Conservation (phyloP, 2,888 invertebrate species). For the Eristalis pertinax region DNA sequence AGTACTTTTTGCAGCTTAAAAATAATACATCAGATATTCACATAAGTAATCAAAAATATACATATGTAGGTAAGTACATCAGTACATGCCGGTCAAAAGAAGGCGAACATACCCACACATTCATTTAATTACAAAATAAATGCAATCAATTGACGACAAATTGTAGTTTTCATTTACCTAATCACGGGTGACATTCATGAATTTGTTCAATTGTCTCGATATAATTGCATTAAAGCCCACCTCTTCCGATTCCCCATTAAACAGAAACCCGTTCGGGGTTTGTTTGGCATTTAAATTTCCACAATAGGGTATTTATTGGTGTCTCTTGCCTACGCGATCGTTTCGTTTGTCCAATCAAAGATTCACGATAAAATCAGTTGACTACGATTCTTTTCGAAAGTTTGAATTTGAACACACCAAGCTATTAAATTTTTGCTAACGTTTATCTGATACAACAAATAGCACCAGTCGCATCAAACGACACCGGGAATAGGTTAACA, state of each 20-base stretch:
- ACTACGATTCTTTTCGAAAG: constrained; percentile 2
- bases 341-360: constrained; percentile 3
- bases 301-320: neutral
- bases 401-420: neutral
- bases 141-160: neutral
- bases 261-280: constrained; percentile 35
- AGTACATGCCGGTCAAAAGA: neutral
- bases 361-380: constrained; percentile 2
- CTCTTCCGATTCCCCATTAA: neutral
- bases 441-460: neutral
- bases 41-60: too few relatives aligned
- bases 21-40: neutral
- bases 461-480: constrained; percentile 20
- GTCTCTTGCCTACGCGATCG: constrained; percentile 2
- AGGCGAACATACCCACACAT: neutral
- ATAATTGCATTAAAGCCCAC: neutral
- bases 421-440: neutral
- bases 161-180: neutral
- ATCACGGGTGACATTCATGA: neutral
- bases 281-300: constrained; percentile 32
- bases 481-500: constrained; percentile 5
- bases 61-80: neutral
- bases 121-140: neutral
- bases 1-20: neutral
- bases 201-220: neutral